These are phyloP conservation scores for Odocoileus virginianus DNA, from an alignment of 2,113 vertebrate genomes.

Conservation along the genomic window DNA sequence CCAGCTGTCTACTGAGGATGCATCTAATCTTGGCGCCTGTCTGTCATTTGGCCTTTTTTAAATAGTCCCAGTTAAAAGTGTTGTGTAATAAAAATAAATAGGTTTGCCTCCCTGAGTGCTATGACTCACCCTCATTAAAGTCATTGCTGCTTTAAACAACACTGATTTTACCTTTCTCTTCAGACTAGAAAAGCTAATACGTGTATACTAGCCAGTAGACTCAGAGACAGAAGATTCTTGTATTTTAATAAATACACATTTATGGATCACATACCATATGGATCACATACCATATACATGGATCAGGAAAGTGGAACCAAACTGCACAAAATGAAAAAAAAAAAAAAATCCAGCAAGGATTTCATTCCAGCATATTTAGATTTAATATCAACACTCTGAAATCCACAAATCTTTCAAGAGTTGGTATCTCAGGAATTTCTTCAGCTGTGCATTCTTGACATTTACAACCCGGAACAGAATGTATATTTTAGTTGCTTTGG, in stretches of 20 bases:
- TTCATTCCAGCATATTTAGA: neutral
- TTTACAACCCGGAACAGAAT: slow-evolving; percentile 13
- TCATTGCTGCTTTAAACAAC: slow-evolving; percentile 34
- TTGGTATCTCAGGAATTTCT: slow-evolving; percentile 4
- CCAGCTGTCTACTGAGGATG: slow-evolving; percentile 36
- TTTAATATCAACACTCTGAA: slow-evolving; percentile 21
- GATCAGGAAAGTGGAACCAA: neutral
- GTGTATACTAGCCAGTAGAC: neutral
- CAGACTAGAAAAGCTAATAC: neutral
- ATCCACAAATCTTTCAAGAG: neutral
- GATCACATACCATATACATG: neutral
- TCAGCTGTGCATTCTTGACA: slow-evolving; percentile 26
- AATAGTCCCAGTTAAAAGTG: slow-evolving; percentile 50
- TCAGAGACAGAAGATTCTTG: neutral
- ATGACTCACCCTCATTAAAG: slow-evolving; percentile 51
- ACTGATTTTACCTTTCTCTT: slow-evolving; percentile 48
- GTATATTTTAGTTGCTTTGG: neutral
- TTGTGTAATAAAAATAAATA: slow-evolving; percentile 68
- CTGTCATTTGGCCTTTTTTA: slow-evolving; percentile 34
- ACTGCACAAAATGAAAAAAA: neutral
- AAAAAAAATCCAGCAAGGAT: neutral
- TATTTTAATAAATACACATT: slow-evolving; percentile 26
- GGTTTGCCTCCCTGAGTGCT: slow-evolving; percentile 50
- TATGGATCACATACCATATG: neutral
- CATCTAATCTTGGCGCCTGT: slow-evolving; percentile 51